Conservation (phyloP, 2,888 invertebrate genomes). For the Pristionchus entomophagus region DNA sequence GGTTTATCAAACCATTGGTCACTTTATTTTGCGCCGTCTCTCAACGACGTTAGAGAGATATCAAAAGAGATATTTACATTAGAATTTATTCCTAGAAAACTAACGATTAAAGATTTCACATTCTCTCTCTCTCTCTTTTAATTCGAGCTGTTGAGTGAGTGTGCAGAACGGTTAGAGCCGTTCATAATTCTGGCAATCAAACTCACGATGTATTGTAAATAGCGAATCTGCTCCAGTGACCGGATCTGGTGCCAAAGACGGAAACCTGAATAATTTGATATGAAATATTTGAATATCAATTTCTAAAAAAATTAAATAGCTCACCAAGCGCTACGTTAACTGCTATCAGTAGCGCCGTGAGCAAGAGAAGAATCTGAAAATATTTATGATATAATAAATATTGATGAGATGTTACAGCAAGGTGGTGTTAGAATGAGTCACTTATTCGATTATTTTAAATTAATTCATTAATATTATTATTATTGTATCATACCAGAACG, state of each 20-base stretch:
- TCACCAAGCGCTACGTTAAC: neutral
- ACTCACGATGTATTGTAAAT: neutral
- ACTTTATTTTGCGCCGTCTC: too few relatives aligned
- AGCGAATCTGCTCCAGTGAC: neutral
- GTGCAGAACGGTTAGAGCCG: too few relatives aligned
- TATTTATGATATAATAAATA: neutral
- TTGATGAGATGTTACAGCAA: too few relatives aligned
- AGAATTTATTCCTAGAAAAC: too few relatives aligned
- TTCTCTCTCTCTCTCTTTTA: too few relatives aligned
- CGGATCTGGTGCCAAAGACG: neutral
- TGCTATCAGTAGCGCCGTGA: neutral
- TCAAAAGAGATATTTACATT: too few relatives aligned
- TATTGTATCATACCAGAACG: neutral
- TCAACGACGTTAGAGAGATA: too few relatives aligned
- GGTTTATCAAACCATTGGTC: too few relatives aligned
- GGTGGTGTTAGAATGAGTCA: too few relatives aligned
- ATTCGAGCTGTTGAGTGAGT: too few relatives aligned
- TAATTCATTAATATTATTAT: neutral
- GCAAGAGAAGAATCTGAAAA: neutral
- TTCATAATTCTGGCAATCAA: neutral
- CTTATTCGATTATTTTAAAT: neutral
- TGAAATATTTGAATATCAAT: neutral
- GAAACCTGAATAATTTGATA: neutral
- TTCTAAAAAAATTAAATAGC: neutral
- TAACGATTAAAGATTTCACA: too few relatives aligned